Percentiles rank a stretch among this genome's conserved stretches.
Evolutionary conservation across 2,888 invertebrate species (phyloP).

Genomic region (Hylaea fasciaria): DNA sequence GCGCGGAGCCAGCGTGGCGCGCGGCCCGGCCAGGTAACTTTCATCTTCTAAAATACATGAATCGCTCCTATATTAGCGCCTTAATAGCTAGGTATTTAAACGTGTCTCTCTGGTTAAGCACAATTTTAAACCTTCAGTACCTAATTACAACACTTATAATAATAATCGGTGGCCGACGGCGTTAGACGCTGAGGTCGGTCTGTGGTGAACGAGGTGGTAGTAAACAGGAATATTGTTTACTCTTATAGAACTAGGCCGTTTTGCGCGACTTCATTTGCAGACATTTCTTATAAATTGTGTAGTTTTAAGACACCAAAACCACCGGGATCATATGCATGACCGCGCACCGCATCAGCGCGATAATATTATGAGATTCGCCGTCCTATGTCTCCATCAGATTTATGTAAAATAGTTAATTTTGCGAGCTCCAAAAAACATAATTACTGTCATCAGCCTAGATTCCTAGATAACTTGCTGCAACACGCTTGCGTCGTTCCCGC

Average conservation of each 20-base stretch:
- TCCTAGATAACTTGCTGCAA: slow-evolving; percentile 1
- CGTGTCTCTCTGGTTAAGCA: neutral
- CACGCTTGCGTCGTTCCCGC: slow-evolving; percentile 20
- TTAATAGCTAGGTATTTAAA: too few species aligned
- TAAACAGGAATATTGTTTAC: too few species aligned
- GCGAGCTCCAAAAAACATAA: slow-evolving; percentile 18
- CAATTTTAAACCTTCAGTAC: slow-evolving; percentile 27
- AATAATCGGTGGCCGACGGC: neutral
- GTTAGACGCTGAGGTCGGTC: neutral
- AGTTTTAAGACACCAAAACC: too few species aligned
- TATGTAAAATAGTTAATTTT: neutral
- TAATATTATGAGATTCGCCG: too few species aligned
- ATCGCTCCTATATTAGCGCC: too few species aligned
- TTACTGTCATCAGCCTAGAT: slow-evolving; percentile 14
- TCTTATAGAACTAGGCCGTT: neutral
- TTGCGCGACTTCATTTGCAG: too few species aligned
- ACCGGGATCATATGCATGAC: too few species aligned
- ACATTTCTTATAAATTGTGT: too few species aligned
- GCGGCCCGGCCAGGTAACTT: too few species aligned
- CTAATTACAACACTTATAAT: slow-evolving; percentile 27
- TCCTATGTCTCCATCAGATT: neutral
- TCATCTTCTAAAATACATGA: too few species aligned
- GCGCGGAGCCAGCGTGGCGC: too few species aligned
- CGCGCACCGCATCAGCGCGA: too few species aligned
- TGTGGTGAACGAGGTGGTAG: slow-evolving; percentile 1